Percentiles rank a stretch among this genome's conserved stretches.
These are phyloP conservation scores for Meganola albula DNA, from an alignment of 2,888 invertebrate genomes.

Conservation along the genomic window DNA sequence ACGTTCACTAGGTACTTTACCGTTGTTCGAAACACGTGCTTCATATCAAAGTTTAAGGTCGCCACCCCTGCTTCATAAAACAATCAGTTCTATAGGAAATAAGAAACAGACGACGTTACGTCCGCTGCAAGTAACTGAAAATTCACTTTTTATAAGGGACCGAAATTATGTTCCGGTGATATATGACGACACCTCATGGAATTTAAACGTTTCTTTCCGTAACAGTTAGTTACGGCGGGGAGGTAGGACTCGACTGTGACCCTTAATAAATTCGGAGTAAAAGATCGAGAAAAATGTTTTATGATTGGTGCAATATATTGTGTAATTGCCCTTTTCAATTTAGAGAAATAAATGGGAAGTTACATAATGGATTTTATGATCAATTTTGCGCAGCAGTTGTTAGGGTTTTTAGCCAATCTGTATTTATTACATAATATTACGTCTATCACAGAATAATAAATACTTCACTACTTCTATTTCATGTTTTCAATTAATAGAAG, in stretches of 20 bases:
- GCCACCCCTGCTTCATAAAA: slow-evolving; percentile 45
- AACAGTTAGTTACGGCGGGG: slow-evolving; percentile 58
- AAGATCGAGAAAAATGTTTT: slow-evolving; percentile 47
- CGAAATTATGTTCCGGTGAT: slow-evolving; percentile 68
- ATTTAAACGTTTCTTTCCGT: slow-evolving; percentile 69
- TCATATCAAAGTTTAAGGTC: slow-evolving; percentile 52
- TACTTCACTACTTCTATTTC: no score
- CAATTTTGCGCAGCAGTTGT: no score
- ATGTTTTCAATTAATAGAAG: no score
- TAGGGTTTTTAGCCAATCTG: no score
- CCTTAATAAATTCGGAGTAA: slow-evolving; percentile 70
- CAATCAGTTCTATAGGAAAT: slow-evolving; percentile 65
- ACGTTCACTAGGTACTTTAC: slow-evolving; percentile 17
- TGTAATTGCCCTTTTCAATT: slow-evolving; percentile 9
- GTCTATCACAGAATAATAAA: no score
- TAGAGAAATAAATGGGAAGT: no score
- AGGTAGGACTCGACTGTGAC: slow-evolving; percentile 56
- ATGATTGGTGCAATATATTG: slow-evolving; percentile 19
- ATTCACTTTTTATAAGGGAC: slow-evolving; percentile 61
- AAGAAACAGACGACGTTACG: slow-evolving; percentile 62
- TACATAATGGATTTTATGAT: no score
- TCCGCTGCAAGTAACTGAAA: slow-evolving; percentile 42
- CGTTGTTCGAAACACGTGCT: slow-evolving; percentile 51
- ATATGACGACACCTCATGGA: slow-evolving; percentile 67
- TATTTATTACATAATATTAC: no score